Percentiles rank a stretch among this genome's conserved stretches.
These are phyloP conservation scores for Sebastes minor DNA, from an alignment of 2,797 vertebrate species.

Conservation along the genomic window DNA sequence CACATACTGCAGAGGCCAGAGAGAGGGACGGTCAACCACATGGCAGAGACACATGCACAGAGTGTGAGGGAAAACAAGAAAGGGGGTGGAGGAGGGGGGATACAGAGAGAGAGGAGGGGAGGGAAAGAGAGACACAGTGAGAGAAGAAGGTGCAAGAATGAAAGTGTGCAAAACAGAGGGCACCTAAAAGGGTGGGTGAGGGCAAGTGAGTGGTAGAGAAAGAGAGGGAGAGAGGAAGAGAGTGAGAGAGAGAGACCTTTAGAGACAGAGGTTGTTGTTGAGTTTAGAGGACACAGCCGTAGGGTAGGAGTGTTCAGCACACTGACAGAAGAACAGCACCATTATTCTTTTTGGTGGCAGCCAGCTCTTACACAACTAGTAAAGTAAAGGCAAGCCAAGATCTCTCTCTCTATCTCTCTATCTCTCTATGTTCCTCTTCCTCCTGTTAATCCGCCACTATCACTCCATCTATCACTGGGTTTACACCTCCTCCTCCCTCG, in stretches of 20 bases:
- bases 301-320: constrained; percentile 80
- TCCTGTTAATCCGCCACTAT: constrained; percentile 36
- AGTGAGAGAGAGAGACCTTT: constrained; percentile 39
- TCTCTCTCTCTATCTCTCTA: constrained; percentile 21
- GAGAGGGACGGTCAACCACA: constrained; percentile 77
- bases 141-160: constrained; percentile 69
- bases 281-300: constrained; percentile 72
- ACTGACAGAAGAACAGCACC: constrained; percentile 73
- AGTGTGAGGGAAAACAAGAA: constrained; percentile 71
- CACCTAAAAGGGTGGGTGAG: constrained; percentile 69
- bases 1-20: constrained; percentile 84
- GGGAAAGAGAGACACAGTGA: constrained; percentile 52
- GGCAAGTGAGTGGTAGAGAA: constrained; percentile 57
- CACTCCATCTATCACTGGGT: constrained; percentile 33
- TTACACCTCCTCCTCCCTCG: constrained; percentile 48
- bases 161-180: constrained; percentile 69
- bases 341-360: constrained; percentile 74
- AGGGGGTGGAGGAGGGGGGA: neutral
- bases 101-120: constrained; percentile 41
- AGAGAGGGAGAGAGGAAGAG: constrained; percentile 36
- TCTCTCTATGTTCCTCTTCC: constrained; percentile 9
- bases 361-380: constrained; percentile 79
- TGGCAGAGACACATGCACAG: constrained; percentile 74
- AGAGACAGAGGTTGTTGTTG: constrained; percentile 69
- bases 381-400: constrained; percentile 60